Base-by-base conservation (phyloP, 1,140 invertebrate genomes). In the Musca vetustissima region DNA sequence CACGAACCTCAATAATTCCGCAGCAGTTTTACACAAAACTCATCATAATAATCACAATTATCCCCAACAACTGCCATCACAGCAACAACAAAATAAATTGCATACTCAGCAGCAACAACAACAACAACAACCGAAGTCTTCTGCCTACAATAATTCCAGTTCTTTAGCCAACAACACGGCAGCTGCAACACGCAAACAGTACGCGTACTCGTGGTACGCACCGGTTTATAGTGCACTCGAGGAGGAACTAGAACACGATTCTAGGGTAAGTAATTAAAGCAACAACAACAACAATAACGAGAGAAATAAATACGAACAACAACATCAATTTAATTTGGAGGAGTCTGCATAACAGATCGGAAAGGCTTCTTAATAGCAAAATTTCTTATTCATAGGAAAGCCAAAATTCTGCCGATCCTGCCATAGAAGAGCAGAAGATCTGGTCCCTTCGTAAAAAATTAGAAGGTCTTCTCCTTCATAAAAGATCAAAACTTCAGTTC, bases 161-260 rank as follows among this genome's bases (percentile, higher is more conserved):
- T 25, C 55, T 55, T 14, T 19, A 61, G 36, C 57, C 32, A 61
- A 61, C 57, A 71, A 64, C 67, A 71, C 70, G 68, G 68, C 70
- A 50, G 64, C 71, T 57, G 73, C 76, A 69, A 72, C 75, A 59
- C 79, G 79, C 11, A 81, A 81, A 65, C 79, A 81, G 69, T 74
- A 79, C 71, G 76, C 79, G 71, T 81, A 81, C 76, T 81, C 79
- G 66, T 81, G 79, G 79, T 81, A 81, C 78, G 79, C 79, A 71
- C 79, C 79, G 28, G 79, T 81, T 25, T 81, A 81, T 59, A 81
- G 77, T 73, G 79, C 79, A 53, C 78, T 81, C 68, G 79, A 81
- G 74, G 79, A 81, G 74, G 79, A 81, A 72, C 75, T 80, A 67
- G 79, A 81, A 72, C 79, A 81, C 71, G 79, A 81, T 71, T 81